These are phyloP conservation scores for Drosophila suzukii DNA, from an alignment of 1,140 invertebrate species.

Conservation along the genomic window DNA sequence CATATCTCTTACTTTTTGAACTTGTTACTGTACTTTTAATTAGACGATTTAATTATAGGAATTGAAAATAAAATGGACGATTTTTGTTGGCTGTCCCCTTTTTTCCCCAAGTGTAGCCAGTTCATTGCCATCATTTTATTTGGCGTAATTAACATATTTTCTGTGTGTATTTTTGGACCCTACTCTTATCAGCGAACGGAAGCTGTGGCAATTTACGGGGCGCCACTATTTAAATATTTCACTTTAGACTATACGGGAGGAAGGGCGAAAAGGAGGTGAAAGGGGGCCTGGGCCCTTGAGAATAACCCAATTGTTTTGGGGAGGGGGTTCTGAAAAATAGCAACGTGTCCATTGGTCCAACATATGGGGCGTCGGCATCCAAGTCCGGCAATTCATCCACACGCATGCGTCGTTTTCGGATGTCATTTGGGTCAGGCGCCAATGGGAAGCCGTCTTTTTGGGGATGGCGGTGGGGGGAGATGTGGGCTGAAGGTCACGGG, in stretches of 20 bases:
- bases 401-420: slow-evolving; percentile 47
- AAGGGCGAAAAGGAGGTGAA: not conserved
- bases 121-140: slow-evolving; percentile 12
- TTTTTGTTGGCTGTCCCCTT: not conserved
- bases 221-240: slow-evolving; percentile 1
- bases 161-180: slow-evolving; percentile 21
- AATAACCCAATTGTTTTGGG: not conserved
- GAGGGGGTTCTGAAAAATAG: slow-evolving; percentile 24
- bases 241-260: not conserved
- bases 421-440: slow-evolving; percentile 45
- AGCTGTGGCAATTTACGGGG: slow-evolving; percentile 32
- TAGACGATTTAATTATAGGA: too few relatives aligned
- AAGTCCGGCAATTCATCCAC: slow-evolving; percentile 19
- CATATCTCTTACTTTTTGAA: too few relatives aligned
- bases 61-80: too few relatives aligned
- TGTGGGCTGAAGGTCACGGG: slow-evolving; percentile 18
- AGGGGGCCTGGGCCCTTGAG: not conserved
- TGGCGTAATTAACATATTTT: slow-evolving; percentile 3
- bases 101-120: slow-evolving; percentile 13
- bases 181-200: slow-evolving; percentile 39
- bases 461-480: not conserved
- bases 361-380: slow-evolving; percentile 27
- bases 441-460: slow-evolving; percentile 29
- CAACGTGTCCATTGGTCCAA: slow-evolving; percentile 62
- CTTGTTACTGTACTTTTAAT: too few relatives aligned